These are phyloP conservation scores for Ceyx cyanopectus DNA, from an alignment of 2,113 vertebrate species.

Conservation along the genomic window DNA sequence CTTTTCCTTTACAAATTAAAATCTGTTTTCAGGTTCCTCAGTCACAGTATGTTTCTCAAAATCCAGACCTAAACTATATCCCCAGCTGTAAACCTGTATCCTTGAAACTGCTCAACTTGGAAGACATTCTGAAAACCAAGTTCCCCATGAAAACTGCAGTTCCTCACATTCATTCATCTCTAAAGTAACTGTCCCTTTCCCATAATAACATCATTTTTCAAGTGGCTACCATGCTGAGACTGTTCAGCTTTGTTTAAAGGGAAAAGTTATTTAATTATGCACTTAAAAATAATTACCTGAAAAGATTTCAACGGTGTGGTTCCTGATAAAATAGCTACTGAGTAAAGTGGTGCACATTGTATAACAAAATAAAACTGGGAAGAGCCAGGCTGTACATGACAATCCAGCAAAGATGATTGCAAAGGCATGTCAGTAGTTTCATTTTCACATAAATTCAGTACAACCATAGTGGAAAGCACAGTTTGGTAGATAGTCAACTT, in stretches of 20 bases:
- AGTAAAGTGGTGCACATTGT: background rate
- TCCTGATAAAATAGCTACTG: background rate
- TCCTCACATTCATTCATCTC: background rate
- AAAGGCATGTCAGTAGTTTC: background rate
- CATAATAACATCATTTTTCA: background rate
- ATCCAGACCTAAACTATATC: background rate
- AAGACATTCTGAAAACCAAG: background rate
- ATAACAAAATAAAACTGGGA: background rate
- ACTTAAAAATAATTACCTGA: background rate
- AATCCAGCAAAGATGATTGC: background rate
- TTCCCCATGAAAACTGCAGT: background rate
- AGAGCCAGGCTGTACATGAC: background rate
- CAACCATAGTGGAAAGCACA: background rate
- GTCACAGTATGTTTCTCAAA: background rate
- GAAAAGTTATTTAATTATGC: background rate
- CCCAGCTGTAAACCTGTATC: background rate
- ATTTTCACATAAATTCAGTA: slow-evolving; percentile 13
- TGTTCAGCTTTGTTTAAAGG: background rate
- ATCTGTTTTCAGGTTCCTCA: background rate
- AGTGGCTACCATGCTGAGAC: background rate
- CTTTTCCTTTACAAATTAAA: background rate
- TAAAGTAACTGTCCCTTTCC: background rate
- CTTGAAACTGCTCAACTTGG: background rate
- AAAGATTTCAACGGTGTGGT: background rate
- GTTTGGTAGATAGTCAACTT: background rate